These are phyloP conservation scores for Baronia brevicornis DNA, from an alignment of 2,888 invertebrate genomes.

Conservation along the genomic window DNA sequence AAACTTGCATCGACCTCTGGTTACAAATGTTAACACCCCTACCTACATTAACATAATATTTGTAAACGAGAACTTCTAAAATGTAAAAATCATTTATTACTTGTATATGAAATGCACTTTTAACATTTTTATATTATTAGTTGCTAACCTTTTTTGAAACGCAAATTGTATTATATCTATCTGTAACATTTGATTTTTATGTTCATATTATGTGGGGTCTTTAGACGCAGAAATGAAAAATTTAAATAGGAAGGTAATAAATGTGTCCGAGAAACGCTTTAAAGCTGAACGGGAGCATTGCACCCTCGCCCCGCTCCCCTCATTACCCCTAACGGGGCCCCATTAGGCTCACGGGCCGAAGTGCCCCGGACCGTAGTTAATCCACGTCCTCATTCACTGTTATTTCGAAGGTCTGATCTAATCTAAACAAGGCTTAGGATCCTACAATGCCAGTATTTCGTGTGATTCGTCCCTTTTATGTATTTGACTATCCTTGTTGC, in stretches of 20 bases:
- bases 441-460: slow-evolving; percentile 70
- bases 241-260: slow-evolving; percentile 29
- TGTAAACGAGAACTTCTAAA: too few relatives aligned
- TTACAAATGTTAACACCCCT: slow-evolving; percentile 30
- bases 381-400: slow-evolving; percentile 76
- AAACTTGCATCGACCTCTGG: slow-evolving; percentile 41
- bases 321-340: slow-evolving; percentile 70
- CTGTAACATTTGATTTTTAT: too few relatives aligned
- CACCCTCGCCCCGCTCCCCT: slow-evolving; percentile 54
- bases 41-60: slow-evolving; percentile 25
- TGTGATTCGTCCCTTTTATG: slow-evolving; percentile 72
- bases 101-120: too few relatives aligned
- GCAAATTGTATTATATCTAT: too few relatives aligned
- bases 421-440: slow-evolving; percentile 75
- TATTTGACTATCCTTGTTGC: slow-evolving; percentile 63
- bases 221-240: slow-evolving; percentile 1
- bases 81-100: too few relatives aligned
- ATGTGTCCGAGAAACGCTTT: slow-evolving; percentile 36
- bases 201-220: too few relatives aligned
- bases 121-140: too few relatives aligned
- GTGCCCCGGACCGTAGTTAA: slow-evolving; percentile 74
- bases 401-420: slow-evolving; percentile 76
- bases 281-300: slow-evolving; percentile 35
- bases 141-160: too few relatives aligned
- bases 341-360: slow-evolving; percentile 72